These are phyloP conservation scores for Araneus ventricosus DNA, from an alignment of 1,140 invertebrate genomes.

Conservation along the genomic window DNA sequence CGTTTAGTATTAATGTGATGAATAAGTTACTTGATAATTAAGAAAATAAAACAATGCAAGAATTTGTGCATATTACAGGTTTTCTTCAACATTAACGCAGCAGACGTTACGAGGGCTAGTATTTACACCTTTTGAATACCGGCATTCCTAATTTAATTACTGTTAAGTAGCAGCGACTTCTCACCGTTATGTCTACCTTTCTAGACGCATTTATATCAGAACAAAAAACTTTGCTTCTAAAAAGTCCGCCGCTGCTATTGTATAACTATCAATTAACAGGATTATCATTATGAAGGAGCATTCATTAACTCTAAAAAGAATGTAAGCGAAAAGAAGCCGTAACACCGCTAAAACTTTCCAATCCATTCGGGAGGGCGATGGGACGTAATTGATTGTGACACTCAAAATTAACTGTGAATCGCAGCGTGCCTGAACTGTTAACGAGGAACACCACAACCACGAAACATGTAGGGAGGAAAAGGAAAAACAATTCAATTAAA, in stretches of 20 bases:
- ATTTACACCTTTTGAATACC: too few species aligned
- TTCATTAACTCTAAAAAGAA: neutral
- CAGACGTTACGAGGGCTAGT: too few species aligned
- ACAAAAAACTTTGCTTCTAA: neutral
- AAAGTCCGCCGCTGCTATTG: neutral
- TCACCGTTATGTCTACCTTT: too few species aligned
- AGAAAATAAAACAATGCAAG: too few species aligned
- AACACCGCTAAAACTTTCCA: constrained; percentile 5
- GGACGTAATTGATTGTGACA: constrained; percentile 25
- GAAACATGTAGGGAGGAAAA: neutral
- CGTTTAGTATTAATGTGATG: too few species aligned
- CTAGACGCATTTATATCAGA: too few species aligned
- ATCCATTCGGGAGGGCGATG: neutral
- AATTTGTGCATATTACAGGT: too few species aligned
- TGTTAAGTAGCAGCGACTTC: too few species aligned
- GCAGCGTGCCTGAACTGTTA: neutral
- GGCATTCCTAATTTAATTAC: too few species aligned
- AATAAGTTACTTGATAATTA: too few species aligned
- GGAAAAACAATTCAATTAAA: constrained; percentile 3
- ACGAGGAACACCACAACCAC: neutral
- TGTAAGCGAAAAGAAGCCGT: neutral
- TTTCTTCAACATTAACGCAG: too few species aligned
- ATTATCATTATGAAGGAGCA: constrained; percentile 32
- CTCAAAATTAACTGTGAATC: constrained; percentile 49
- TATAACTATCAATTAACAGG: constrained; percentile 13